Conservation (phyloP, 1,140 invertebrate genomes). For the Leptonema lineaticorne region DNA sequence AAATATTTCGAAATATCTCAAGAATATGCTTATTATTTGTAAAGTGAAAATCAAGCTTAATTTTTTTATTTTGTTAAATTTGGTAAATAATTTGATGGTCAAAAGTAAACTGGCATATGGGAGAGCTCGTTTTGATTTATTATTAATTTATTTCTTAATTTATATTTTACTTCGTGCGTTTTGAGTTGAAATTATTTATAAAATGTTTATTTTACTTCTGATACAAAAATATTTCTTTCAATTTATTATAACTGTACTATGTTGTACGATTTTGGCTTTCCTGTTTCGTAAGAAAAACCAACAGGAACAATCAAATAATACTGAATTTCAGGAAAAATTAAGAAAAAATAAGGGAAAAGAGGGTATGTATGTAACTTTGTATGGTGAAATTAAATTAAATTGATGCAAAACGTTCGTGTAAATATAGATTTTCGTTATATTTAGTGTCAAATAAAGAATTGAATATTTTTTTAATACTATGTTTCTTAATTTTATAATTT, state of each 20-base stretch:
- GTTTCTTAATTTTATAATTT: neutral
- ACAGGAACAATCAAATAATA: neutral
- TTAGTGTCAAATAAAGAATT: neutral
- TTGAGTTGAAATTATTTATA: conserved; percentile 13
- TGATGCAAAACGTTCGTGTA: neutral
- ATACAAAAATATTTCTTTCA: conserved; percentile 26
- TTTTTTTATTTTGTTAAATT: too few relatives aligned
- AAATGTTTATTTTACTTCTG: conserved; percentile 27
- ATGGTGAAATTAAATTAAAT: neutral
- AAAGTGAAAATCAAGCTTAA: too few relatives aligned
- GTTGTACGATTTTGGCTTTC: neutral
- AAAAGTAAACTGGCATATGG: neutral
- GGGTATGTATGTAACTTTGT: neutral
- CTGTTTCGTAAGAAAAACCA: conserved; percentile 8
- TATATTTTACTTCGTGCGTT: too few relatives aligned
- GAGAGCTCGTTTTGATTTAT: neutral
- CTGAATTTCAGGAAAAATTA: neutral
- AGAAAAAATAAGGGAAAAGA: neutral
- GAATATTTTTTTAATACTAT: neutral
- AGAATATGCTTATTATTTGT: too few relatives aligned
- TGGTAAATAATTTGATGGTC: too few relatives aligned
- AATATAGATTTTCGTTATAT: neutral
- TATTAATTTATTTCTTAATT: conserved; percentile 12
- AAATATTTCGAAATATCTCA: too few relatives aligned
- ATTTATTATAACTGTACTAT: neutral